These are phyloP conservation scores for Ctenochaetus hawaiiensis DNA, from an alignment of 2,797 vertebrate genomes.

Conservation along the genomic window DNA sequence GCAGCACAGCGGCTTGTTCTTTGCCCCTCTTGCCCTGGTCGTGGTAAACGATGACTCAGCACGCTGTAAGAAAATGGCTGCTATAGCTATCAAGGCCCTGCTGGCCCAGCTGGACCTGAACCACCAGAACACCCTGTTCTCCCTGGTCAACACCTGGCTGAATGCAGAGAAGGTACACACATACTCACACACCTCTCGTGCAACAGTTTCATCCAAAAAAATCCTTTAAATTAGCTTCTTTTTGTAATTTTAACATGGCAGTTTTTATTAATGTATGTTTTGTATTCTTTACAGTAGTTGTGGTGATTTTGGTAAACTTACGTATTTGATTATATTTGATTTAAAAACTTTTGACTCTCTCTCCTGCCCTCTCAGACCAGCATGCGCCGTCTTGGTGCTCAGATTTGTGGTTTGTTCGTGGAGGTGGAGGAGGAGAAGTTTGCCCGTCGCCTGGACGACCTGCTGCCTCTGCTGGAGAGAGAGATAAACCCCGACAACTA, in stretches of 20 bases:
- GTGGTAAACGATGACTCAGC: slow-evolving; percentile 93
- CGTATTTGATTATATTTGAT: background rate
- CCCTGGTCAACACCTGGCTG: slow-evolving; percentile 90
- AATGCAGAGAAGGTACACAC: slow-evolving; percentile 88
- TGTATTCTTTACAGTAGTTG: no score
- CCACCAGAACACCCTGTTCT: slow-evolving; percentile 89
- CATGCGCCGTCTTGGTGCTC: slow-evolving; percentile 90
- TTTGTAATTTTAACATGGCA: no score
- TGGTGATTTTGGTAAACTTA: no score
- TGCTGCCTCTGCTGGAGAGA: slow-evolving; percentile 90
- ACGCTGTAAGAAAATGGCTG: slow-evolving; percentile 95
- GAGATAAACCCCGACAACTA: slow-evolving; percentile 89
- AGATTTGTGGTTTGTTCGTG: slow-evolving; percentile 92
- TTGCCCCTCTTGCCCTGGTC: slow-evolving; percentile 91
- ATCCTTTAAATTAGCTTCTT: no score
- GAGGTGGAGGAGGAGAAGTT: slow-evolving; percentile 92
- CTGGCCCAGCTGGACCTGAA: slow-evolving; percentile 85
- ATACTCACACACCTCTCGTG: no score
- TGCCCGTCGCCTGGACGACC: slow-evolving; percentile 81
- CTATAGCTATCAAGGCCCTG: slow-evolving; percentile 90
- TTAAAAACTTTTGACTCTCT: background rate
- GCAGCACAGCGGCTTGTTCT: slow-evolving; percentile 91
- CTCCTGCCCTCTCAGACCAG: slow-evolving; percentile 63
- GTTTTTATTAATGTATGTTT: no score
- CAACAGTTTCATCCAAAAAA: no score